Percentiles rank a stretch among this genome's conserved stretches.
Conservation (phyloP, 1,140 invertebrate genomes). For the Planococcus citri region DNA sequence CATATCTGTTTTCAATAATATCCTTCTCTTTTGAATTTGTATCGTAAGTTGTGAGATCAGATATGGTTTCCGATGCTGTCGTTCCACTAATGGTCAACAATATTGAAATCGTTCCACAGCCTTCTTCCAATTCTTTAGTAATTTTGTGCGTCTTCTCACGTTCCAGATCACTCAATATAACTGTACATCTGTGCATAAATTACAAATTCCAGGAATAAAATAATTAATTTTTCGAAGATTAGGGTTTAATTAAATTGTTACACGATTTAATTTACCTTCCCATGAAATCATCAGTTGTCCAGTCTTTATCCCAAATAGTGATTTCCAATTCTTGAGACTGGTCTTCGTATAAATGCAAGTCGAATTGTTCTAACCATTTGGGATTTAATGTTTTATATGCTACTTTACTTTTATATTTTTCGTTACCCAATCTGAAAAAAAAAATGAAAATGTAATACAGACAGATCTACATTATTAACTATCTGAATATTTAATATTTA, state of each 20-base stretch:
- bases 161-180: constrained; percentile 74
- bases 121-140: constrained; percentile 78
- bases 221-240: constrained; percentile 1
- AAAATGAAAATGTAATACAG: constrained; percentile 15
- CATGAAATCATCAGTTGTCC: constrained; percentile 74
- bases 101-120: constrained; percentile 66
- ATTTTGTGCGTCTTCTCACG: constrained; percentile 82
- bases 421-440: constrained; percentile 69
- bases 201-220: not conserved
- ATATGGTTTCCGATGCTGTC: constrained; percentile 79
- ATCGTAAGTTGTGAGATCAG: constrained; percentile 71
- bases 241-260: too few species aligned
- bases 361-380: constrained; percentile 94
- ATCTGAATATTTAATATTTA: too few species aligned
- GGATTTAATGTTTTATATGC: constrained; percentile 70
- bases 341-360: constrained; percentile 90
- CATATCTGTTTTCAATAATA: constrained; percentile 61
- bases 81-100: constrained; percentile 90
- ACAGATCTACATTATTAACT: too few species aligned
- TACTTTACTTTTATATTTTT: constrained; percentile 97
- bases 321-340: constrained; percentile 75
- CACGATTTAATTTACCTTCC: too few species aligned
- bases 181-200: constrained; percentile 51
- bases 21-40: constrained; percentile 58
- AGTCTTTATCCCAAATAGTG: constrained; percentile 79